A percentile compares a stretch with the other conserved stretches of the same genome.
Conservation (phyloP, 2,888 invertebrate genomes). For the Torymus tubicola region DNA sequence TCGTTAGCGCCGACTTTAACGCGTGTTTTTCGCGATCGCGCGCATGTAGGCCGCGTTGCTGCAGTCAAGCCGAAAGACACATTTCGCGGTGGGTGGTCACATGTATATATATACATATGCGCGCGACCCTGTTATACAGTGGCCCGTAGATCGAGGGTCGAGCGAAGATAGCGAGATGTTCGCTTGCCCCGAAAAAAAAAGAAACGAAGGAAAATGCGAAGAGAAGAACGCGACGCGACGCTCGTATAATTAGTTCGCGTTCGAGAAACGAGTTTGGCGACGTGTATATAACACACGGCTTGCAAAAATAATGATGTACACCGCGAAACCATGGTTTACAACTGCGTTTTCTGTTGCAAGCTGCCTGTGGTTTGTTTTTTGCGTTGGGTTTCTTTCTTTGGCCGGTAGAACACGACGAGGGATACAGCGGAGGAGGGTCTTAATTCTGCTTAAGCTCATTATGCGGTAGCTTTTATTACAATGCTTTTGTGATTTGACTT, state of each 20-base stretch:
- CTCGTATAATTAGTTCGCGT: conserved; percentile 52
- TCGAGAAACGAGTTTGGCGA: conserved; percentile 50
- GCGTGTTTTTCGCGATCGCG: conserved; percentile 4
- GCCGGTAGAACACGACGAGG: background rate
- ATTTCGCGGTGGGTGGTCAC: conserved; percentile 43
- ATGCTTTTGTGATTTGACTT: too few species aligned
- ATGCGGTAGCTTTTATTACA: background rate
- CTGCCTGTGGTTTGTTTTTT: conserved; percentile 6
- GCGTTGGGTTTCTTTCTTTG: conserved; percentile 8
- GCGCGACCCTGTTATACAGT: conserved; percentile 29
- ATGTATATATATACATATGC: too few species aligned
- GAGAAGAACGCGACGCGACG: conserved; percentile 6
- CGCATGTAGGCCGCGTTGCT: background rate
- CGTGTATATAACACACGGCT: background rate
- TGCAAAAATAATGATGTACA: conserved; percentile 44
- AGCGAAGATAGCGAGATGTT: conserved; percentile 19
- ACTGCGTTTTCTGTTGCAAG: conserved; percentile 1
- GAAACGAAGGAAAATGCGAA: background rate
- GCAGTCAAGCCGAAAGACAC: conserved; percentile 6
- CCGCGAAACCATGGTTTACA: conserved; percentile 21
- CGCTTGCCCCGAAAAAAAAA: background rate
- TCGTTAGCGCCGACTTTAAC: background rate
- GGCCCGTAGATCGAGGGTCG: conserved; percentile 32
- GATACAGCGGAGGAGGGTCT: background rate
- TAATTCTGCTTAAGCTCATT: conserved; percentile 27